Base-by-base conservation (phyloP, 2,888 invertebrate genomes). In the Thymelicus sylvestris region DNA sequence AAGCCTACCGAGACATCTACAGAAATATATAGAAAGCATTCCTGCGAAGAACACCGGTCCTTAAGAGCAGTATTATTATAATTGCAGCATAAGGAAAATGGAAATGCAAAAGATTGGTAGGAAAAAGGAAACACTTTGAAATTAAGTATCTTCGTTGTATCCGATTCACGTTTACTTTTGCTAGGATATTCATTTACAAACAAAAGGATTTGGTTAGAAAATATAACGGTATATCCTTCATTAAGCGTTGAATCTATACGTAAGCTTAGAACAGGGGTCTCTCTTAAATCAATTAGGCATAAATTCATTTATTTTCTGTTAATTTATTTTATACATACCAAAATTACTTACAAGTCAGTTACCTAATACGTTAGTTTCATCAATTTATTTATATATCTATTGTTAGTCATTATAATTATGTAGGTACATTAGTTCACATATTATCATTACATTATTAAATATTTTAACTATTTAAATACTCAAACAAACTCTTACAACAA, bases 241-340 rank as follows among this genome's bases (percentile, higher is more conserved):
- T 55, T 24, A 55, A 24, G 19, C 55, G 7, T 24, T 24, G 24
- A 55, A 24, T 10, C 7, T 10, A 24, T 55, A 55, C 55, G 55
- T 55, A 24, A 55, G 8, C 24, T 55, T 24, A 55, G 55, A 24
- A 24, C 12, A 44, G 2, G 24, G 55, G 24, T 12, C 39, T 60
- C 60, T 39, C 39, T 48, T 64, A 47, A 64, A 59, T 39, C 64
- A 69, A 64, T 69, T 64, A 69, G 47, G 38, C 50, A 47, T 15
- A 47, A 59, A 38, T 31, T 44, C 15, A 64, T 31, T 31, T 31
- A 31, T 31, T 19, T 19, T 19, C 31, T 31, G 31, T 31, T 5
- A 2, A 31, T 31, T 31, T 31, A 31, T 31, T 31, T 31, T 31
- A 5, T 31, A 31, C 31, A 31, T 3, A 31, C 31, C 0, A 31